Conservation (phyloP, 2,888 invertebrate species). For the Helleia helle region DNA sequence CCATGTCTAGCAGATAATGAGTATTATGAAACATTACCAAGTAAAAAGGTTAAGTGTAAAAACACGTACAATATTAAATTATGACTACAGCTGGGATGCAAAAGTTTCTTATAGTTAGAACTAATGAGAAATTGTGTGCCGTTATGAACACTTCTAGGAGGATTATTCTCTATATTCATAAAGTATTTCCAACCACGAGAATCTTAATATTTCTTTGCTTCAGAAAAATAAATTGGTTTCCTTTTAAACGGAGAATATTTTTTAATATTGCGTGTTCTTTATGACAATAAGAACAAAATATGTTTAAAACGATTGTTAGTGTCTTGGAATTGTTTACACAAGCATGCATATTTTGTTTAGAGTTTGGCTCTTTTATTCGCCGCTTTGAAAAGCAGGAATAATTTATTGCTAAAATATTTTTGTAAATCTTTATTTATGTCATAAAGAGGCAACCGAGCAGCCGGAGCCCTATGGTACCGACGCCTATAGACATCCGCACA, state of each 20-base stretch:
- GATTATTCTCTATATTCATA: constrained; percentile 10
- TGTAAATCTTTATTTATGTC: too few species aligned
- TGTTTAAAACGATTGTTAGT: background rate
- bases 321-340: background rate
- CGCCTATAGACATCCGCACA: too few species aligned
- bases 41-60: background rate
- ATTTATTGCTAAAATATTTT: too few species aligned
- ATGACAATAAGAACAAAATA: background rate
- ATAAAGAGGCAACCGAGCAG: too few species aligned
- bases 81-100: background rate
- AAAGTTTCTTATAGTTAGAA: constrained; percentile 34
- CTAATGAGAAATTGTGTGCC: constrained; percentile 60
- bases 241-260: constrained; percentile 3
- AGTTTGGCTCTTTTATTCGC: too few species aligned
- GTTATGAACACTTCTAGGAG: constrained; percentile 17
- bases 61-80: background rate
- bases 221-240: constrained; percentile 8
- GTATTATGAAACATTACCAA: too few species aligned
- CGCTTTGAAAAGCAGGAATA: too few species aligned
- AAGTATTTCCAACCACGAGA: constrained; percentile 7
- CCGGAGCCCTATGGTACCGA: too few species aligned
- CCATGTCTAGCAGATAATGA: too few species aligned
- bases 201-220: constrained; percentile 8
- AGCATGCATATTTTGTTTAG: background rate
- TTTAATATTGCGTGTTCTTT: constrained; percentile 6